These are phyloP conservation scores for Acipenser transmontanus DNA, from an alignment of 2,797 vertebrate genomes.

Conservation along the genomic window DNA sequence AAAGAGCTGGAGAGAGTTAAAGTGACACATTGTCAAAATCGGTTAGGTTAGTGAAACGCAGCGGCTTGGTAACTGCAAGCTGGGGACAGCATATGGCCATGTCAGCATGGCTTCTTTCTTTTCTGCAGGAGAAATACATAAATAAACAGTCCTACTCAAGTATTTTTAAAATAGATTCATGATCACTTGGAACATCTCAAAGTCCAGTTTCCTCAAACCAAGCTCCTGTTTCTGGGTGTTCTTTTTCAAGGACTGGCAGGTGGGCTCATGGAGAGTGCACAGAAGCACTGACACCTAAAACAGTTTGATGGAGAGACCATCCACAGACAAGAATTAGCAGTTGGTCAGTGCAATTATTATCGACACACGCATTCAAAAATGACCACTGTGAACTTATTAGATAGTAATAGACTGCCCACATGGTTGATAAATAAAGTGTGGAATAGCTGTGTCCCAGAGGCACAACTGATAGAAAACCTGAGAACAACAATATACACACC, in stretches of 20 bases:
- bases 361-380: constrained; percentile 14
- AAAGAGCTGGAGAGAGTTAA: constrained; percentile 57
- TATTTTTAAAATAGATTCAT: no score
- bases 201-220: no score
- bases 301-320: no score
- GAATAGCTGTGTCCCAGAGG: constrained; percentile 13
- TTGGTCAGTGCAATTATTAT: constrained; percentile 19
- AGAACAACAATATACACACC: constrained; percentile 26
- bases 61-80: constrained; percentile 66
- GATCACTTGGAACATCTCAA: no score
- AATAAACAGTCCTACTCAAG: no score
- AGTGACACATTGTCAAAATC: constrained; percentile 76
- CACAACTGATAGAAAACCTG: constrained; percentile 4
- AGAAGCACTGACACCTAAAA: no score
- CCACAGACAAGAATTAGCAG: not conserved
- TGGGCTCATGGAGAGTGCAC: no score
- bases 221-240: no score
- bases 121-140: no score
- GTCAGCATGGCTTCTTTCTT: constrained; percentile 26
- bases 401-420: constrained; percentile 10
- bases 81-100: constrained; percentile 72
- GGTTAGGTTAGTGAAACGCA: constrained; percentile 66
- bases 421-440: constrained; percentile 3
- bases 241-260: no score
- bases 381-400: constrained; percentile 32